These are phyloP conservation scores for Sabatieria punctata DNA, from an alignment of 2,888 invertebrate genomes.

Conservation along the genomic window DNA sequence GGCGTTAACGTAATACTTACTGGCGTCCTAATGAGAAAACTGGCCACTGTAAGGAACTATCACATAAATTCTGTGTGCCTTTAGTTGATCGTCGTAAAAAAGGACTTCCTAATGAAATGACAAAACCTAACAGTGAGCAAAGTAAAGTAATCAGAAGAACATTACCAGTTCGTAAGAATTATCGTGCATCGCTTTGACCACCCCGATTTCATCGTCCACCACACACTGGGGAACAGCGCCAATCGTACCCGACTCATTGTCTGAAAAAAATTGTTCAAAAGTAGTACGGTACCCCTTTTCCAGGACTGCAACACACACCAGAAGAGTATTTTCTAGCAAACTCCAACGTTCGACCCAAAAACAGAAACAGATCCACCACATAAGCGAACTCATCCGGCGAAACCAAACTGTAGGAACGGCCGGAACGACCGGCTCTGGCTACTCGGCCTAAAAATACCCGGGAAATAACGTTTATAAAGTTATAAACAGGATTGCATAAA, in stretches of 20 bases:
- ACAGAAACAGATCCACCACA: slow-evolving; percentile 79
- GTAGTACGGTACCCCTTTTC: no score
- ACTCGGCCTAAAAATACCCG: slow-evolving; percentile 47
- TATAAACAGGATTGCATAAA: no score
- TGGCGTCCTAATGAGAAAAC: no score
- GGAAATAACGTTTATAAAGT: not conserved
- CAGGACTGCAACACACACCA: not conserved
- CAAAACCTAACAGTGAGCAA: no score
- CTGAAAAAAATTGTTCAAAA: not conserved
- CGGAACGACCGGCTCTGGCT: slow-evolving; percentile 78
- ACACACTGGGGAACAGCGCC: slow-evolving; percentile 63
- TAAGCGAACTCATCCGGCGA: slow-evolving; percentile 77
- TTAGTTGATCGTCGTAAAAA: no score
- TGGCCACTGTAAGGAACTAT: no score
- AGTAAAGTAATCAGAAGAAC: no score
- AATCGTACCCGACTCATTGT: slow-evolving; percentile 30
- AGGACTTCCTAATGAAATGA: no score
- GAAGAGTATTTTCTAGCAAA: not conserved
- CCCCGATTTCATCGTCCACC: slow-evolving; percentile 63
- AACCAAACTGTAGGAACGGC: slow-evolving; percentile 76
- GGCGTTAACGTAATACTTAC: no score
- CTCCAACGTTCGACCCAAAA: slow-evolving; percentile 48
- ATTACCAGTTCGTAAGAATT: slow-evolving; percentile 56
- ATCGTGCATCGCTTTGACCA: slow-evolving; percentile 55
- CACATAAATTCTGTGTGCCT: no score